These are phyloP conservation scores for Drosophila vallismaia DNA, from an alignment of 2,888 invertebrate genomes.

Conservation along the genomic window DNA sequence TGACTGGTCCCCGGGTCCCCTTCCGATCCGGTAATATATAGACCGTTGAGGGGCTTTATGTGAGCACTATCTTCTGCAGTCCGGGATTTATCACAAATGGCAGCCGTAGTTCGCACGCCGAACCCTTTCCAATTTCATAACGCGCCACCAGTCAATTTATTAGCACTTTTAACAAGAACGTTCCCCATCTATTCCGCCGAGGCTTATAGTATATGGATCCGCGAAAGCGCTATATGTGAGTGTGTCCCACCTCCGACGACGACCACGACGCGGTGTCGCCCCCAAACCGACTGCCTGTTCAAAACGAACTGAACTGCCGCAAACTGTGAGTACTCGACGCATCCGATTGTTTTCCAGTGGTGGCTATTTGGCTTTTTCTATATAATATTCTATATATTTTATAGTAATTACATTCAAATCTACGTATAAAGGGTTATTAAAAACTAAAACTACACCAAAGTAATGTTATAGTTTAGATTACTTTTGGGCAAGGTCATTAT, in stretches of 20 bases:
- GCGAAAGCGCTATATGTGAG: constrained; percentile 22
- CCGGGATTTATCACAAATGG: constrained; percentile 22
- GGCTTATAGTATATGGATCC: constrained; percentile 44
- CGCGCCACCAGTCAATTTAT: constrained; percentile 67
- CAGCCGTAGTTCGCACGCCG: constrained; percentile 20
- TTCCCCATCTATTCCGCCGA: constrained; percentile 63
- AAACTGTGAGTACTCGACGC: constrained; percentile 42
- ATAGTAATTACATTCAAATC: background rate
- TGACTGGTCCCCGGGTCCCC: constrained; percentile 32
- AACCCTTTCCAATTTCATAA: constrained; percentile 43
- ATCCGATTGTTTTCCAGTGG: constrained; percentile 32
- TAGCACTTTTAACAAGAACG: constrained; percentile 71
- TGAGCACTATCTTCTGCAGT: constrained; percentile 27
- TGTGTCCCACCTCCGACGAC: constrained; percentile 10
- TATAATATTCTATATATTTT: background rate
- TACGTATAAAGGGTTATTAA: too few species aligned
- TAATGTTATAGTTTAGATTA: background rate
- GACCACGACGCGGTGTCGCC: constrained; percentile 37
- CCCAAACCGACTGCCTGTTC: constrained; percentile 54
- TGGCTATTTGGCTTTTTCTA: background rate
- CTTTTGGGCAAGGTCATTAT: background rate
- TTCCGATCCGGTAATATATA: constrained; percentile 9
- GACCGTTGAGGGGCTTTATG: background rate
- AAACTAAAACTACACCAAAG: too few species aligned
- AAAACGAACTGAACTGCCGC: constrained; percentile 66